Percentiles rank a stretch among this genome's conserved stretches.
These are phyloP conservation scores for Corapipo altera DNA, from an alignment of 2,113 vertebrate genomes.

Conservation along the genomic window DNA sequence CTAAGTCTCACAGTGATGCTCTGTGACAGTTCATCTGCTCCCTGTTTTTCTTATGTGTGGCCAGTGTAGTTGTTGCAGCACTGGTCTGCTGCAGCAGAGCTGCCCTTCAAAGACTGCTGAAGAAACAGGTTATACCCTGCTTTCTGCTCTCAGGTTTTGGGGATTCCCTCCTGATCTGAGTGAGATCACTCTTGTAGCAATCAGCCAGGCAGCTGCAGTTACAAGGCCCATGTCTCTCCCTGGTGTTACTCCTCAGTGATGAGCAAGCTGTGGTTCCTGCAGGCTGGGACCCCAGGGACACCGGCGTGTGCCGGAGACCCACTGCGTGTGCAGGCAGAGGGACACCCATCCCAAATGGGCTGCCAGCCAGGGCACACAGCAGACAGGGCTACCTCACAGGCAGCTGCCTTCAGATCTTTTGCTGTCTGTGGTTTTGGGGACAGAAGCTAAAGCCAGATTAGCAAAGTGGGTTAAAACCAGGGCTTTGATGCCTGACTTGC, in stretches of 20 bases:
- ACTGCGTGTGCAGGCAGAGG: accelerated
- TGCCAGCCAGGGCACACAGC: neutral
- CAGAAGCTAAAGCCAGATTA: neutral
- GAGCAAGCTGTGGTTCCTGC: neutral
- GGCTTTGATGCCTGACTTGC: neutral
- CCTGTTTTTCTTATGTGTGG: accelerated
- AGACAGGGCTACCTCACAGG: neutral
- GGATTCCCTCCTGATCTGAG: neutral
- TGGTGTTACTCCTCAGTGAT: neutral
- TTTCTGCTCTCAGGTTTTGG: neutral
- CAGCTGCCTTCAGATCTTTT: neutral
- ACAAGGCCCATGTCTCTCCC: neutral
- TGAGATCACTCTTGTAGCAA: neutral
- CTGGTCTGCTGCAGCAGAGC: neutral
- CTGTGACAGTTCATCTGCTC: neutral
- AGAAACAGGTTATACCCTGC: neutral
- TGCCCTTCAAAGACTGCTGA: neutral
- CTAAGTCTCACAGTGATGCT: neutral
- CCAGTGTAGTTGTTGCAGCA: neutral
- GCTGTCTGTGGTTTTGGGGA: neutral
- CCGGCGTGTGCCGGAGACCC: accelerated
- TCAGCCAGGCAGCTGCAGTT: neutral
- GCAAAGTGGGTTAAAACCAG: neutral
- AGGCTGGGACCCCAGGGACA: accelerated
- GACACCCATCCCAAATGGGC: accelerated